A percentile compares a stretch with the other conserved stretches of the same genome.
phyloP scores from a whole-genome alignment of 2,113 vertebrate species.

The Heteronetta atricapilla region DNA sequence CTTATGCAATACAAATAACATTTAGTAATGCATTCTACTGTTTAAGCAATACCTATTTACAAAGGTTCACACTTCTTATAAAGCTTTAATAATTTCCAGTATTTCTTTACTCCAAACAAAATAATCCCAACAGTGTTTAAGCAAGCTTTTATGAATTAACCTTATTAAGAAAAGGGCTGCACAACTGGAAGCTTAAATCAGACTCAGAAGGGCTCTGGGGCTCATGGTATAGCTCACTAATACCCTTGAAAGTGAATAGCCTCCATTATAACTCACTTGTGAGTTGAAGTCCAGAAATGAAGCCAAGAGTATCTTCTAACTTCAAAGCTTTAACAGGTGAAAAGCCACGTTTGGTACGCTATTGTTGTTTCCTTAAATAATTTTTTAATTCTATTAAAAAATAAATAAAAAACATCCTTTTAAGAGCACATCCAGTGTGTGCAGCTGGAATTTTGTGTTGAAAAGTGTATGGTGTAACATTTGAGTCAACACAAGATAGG shows the following conservation, averaged over 20 bases:
- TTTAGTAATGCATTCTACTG: neutral
- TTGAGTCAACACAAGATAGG: constrained; percentile 40
- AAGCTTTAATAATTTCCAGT: neutral
- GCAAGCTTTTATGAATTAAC: neutral
- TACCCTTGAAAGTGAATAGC: neutral
- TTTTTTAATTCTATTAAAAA: constrained; percentile 14
- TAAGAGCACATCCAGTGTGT: neutral
- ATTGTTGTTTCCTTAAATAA: neutral
- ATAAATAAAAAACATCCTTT: neutral
- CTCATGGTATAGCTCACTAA: neutral
- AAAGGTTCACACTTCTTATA: neutral
- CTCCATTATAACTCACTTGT: neutral
- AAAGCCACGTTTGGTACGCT: neutral
- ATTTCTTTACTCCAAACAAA: neutral
- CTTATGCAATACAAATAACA: neutral
- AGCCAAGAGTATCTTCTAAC: neutral
- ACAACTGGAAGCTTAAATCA: neutral
- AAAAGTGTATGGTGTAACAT: neutral
- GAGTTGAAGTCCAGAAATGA: constrained; percentile 15
- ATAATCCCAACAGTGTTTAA: neutral
- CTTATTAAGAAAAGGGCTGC: neutral
- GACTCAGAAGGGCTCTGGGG: neutral
- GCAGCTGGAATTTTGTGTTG: constrained; percentile 45
- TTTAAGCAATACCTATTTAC: neutral
- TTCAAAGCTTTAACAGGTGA: neutral